Evolutionary conservation across 92 coral and sea anemone genomes (phyloP).

Genomic region (Zoanthus sansibaricus): DNA sequence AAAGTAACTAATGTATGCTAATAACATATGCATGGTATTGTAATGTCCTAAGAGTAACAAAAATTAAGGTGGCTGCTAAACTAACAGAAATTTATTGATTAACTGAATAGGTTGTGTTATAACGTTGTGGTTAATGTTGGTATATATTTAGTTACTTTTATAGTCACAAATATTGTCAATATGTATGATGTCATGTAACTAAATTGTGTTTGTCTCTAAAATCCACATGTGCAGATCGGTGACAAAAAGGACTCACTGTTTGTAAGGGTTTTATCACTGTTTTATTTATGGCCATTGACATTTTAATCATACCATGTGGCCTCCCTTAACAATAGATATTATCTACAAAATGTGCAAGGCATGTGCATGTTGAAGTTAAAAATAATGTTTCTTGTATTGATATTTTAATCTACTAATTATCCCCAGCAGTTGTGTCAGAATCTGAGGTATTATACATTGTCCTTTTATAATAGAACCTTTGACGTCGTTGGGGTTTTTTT

Average conservation of each 20-base stretch:
- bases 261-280: constrained; percentile 31
- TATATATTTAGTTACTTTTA: not conserved
- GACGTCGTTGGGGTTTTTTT: too few relatives aligned
- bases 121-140: not conserved
- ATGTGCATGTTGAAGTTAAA: too few relatives aligned
- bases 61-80: not conserved
- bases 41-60: not conserved
- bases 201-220: constrained; percentile 36
- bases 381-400: too few relatives aligned
- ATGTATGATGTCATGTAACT: constrained; percentile 4
- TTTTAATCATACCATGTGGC: not conserved
- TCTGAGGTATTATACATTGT: not conserved
- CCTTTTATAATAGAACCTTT: too few relatives aligned
- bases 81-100: not conserved
- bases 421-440: not conserved
- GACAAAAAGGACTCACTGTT: constrained; percentile 42
- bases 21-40: not conserved
- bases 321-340: not conserved
- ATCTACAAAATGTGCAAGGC: too few relatives aligned
- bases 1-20: too few relatives aligned
- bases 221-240: constrained; percentile 39
- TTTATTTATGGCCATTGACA: constrained; percentile 8
- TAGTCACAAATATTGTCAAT: not conserved
- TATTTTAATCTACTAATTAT: not conserved
- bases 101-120: not conserved